Base-by-base conservation (phyloP, 2,113 vertebrate species). In the Gymnocephalus cernua region DNA sequence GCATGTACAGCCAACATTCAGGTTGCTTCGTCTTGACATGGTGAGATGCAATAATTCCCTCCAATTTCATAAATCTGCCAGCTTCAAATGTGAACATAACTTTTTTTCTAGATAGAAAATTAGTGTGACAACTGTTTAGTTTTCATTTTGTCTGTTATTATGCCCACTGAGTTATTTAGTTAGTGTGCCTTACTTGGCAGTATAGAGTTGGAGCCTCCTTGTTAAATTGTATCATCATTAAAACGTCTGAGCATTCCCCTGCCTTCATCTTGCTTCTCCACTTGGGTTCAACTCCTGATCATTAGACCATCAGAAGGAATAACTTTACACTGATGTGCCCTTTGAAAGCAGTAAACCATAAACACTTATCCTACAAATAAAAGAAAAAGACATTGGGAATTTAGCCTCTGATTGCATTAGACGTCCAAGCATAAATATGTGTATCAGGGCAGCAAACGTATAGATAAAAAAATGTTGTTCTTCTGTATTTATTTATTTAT, bases 81-180 rank as follows among this genome's bases (percentile, higher is more conserved):
- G 58, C 27, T 76, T 53, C 9, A 25, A 25, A 38, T 75, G 9
- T 58, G 19, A 59, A 44, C 25, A 74, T 21, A 48, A 38, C 41
- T 32, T 63, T 63, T 65, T 70, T 61, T 23, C 48, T 29, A 21
- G 27, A 32, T 38, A 57, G 23, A 75, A 78, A 50, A 83, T 64
- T 59, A 77, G 5, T 67, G 70, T 71, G 29, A 61, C 56, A 59
- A 76, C 21, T 78, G 38, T 68, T 80, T 70, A 23, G 11, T 73
- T n/a, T 72, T 15, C 16, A 51, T 80, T 64, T 69, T 35, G 25
- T 67, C 54, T 32, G 19, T 54, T 71, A 63, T 45, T 58, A 57
- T 81, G 59, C 27, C n/a, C 63, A 71, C 25, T 65, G 71, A 82
- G 59, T 82, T 81, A 84, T 87, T 83, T 71, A 48, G 48, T 63